A percentile compares a stretch with the other conserved stretches of the same genome.
Evolutionary conservation across 2,113 vertebrate species (phyloP).

Genomic region (Lichenostomus cassidix): DNA sequence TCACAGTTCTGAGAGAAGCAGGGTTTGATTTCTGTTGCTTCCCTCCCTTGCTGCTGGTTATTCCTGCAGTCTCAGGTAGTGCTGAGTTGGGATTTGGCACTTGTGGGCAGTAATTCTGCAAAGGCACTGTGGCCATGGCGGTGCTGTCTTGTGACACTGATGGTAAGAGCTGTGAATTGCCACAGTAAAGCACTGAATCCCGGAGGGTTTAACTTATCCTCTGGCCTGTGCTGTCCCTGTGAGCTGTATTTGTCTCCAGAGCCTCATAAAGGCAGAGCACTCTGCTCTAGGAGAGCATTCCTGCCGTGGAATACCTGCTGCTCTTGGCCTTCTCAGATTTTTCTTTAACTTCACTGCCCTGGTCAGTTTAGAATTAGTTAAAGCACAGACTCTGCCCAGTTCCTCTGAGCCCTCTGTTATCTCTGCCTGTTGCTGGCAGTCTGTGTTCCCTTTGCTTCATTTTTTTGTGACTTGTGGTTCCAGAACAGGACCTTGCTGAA

Average conservation of each 20-base stretch:
- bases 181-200: background rate
- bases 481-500: background rate
- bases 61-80: background rate
- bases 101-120: background rate
- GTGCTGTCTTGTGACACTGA: background rate
- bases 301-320: background rate
- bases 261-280: background rate
- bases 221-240: background rate
- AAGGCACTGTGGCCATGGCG: rapidly evolving
- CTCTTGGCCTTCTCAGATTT: background rate
- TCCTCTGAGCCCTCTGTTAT: background rate
- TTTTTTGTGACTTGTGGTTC: background rate
- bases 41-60: background rate
- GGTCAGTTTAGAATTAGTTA: background rate
- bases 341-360: background rate
- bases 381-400: background rate
- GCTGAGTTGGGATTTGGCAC: background rate
- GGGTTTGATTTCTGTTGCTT: background rate
- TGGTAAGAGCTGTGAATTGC: background rate
- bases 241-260: background rate
- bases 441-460: background rate
- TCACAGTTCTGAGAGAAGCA: background rate
- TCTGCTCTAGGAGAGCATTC: background rate
- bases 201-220: background rate
- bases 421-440: background rate